Base-by-base conservation (phyloP, 2,797 vertebrate species). In the Mormyrus hasselquistii region DNA sequence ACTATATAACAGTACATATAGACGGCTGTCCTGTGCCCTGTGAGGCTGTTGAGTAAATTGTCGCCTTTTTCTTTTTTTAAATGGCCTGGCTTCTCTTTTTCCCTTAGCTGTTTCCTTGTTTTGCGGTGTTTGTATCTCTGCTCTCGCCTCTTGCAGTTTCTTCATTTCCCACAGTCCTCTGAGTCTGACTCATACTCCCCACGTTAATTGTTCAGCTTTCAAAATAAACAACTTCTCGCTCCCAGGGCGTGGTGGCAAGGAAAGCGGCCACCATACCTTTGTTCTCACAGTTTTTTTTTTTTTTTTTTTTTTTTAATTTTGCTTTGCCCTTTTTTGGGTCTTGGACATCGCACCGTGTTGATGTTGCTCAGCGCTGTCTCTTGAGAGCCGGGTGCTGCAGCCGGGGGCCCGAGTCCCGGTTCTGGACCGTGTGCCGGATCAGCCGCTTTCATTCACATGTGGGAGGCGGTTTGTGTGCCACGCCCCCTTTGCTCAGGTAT, bases 161-260 rank as follows among this genome's bases (percentile, higher is more conserved):
- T 94, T 94, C 93, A 89, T 95, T 97, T 98, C 97, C 96, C 97
- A 97, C 95, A 95, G 94, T 94, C 92, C 96, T 96, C 95, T 96
- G 93, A 93, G 94, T 93, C 95, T 96, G 95, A 97, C 96, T 96
- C 96, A 96, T 95, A 95, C 92, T 95, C 94, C 94, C 95, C 94
- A 95, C 95, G 95, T 97, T 96, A 95, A 96, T 97, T 96, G 94
- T 96, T 96, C 94, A 94, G 93, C 95, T 96, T 96, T 96, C 94
- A 96, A 96, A 96, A 96, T 96, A 95, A 94, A 94, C 95, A 94
- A 94, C 92, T 96, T 94, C 44, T 89, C n/a, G 65, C 79, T 88
- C 86, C 84, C 25, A 62, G 89, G 69, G 86, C 8, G 73, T 88
- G 89, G 69, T 7, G 73, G 9, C n/a, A 16, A 29, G 86, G 85